phyloP scores from a whole-genome alignment of 2,113 vertebrate species.

The Coryphaenoides rupestris region DNA sequence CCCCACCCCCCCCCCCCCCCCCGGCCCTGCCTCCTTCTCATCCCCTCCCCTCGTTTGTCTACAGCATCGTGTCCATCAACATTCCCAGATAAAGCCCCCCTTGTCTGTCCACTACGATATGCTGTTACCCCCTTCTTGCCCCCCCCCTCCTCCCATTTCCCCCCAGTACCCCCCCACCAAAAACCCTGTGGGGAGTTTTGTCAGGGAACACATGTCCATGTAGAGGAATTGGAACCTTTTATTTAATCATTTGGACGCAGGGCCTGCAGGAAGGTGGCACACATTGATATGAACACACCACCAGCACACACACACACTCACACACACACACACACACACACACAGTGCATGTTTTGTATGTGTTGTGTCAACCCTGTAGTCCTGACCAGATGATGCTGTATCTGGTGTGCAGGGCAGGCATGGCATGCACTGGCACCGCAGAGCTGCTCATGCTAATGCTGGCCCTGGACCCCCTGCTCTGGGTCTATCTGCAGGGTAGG shows the following conservation, averaged over 20 bases:
- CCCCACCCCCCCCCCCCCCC: conserved; percentile 16
- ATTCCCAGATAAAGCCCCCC: conserved; percentile 46
- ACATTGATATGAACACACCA: neutral
- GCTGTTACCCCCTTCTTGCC: conserved; percentile 43
- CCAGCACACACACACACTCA: neutral
- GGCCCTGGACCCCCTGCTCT: too few relatives aligned
- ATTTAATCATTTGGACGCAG: conserved; percentile 25
- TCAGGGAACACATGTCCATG: conserved; percentile 39
- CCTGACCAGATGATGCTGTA: too few relatives aligned
- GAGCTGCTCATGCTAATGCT: too few relatives aligned
- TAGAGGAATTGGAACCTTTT: conserved; percentile 41
- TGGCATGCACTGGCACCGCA: too few relatives aligned
- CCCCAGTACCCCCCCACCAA: conserved; percentile 36
- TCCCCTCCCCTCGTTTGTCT: conserved; percentile 38
- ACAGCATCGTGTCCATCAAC: conserved; percentile 48
- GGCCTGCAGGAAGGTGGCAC: neutral
- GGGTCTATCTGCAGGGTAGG: too few relatives aligned
- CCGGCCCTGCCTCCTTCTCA: conserved; percentile 14
- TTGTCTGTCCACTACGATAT: conserved; percentile 62
- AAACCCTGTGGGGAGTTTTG: conserved; percentile 31
- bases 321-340: neutral
- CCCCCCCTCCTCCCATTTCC: neutral
- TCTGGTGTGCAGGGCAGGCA: too few relatives aligned
- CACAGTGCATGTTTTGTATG: neutral
- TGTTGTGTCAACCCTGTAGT: too few relatives aligned